These are phyloP conservation scores for Pollenia amentaria DNA, from an alignment of 2,888 invertebrate genomes.

Conservation along the genomic window DNA sequence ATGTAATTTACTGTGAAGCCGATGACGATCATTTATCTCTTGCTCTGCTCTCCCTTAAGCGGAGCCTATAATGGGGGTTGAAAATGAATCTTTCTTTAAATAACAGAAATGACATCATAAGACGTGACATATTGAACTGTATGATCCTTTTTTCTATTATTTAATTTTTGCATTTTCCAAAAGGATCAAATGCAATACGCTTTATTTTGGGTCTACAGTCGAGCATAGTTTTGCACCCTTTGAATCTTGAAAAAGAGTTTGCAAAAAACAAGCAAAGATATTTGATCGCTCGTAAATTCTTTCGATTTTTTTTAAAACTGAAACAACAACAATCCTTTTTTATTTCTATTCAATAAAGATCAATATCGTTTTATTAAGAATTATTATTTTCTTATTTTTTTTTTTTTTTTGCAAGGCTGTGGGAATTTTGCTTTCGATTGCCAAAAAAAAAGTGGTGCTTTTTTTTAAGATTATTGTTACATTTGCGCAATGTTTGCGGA, in stretches of 20 bases:
- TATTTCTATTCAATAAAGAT: conserved; percentile 62
- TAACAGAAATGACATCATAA: conserved; percentile 81
- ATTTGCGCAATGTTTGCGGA: conserved; percentile 76
- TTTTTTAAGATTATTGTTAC: conserved; percentile 51
- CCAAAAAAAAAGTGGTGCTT: conserved; percentile 45
- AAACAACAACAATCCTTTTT: conserved; percentile 64
- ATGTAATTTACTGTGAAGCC: conserved; percentile 82
- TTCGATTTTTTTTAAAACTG: conserved; percentile 37
- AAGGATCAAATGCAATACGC: conserved; percentile 68
- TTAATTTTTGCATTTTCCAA: conserved; percentile 74
- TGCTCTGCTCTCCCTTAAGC: background rate
- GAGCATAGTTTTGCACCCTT: conserved; percentile 80
- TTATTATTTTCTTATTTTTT: conserved; percentile 15
- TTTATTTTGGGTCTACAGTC: conserved; percentile 60
- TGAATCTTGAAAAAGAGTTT: conserved; percentile 75
- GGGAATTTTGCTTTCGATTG: conserved; percentile 72
- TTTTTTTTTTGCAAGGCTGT: conserved; percentile 69
- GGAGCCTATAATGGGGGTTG: conserved; percentile 56
- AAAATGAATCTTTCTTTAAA: conserved; percentile 57
- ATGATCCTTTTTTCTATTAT: conserved; percentile 65
- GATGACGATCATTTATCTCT: conserved; percentile 75
- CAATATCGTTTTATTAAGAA: conserved; percentile 74
- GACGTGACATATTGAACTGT: conserved; percentile 81
- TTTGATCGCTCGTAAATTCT: conserved; percentile 82
- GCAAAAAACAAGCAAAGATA: conserved; percentile 74